Evolutionary conservation across 1,140 invertebrate species (phyloP), one percentile per base, ranked within the genome.

Genomic region (Nephila pilipes): DNA sequence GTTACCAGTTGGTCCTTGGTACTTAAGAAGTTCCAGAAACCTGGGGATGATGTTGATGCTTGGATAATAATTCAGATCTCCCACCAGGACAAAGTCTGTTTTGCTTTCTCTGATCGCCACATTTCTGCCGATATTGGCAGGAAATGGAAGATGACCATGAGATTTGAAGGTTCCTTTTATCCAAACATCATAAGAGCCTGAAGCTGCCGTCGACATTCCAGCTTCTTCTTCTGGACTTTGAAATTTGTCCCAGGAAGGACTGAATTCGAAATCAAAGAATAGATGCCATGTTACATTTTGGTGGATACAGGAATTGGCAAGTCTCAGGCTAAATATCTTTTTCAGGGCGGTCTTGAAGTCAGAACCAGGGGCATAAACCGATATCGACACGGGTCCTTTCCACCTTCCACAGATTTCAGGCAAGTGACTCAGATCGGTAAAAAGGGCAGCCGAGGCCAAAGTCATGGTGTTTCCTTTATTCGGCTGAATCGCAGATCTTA

Each of bases 311-410:
- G 63, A 2, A 57, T 93, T 89, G 20, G 65, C 65, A 20, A 93
- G 36, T 94, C 97, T 97, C 54, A 97, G 95, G 18, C 97, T 96
- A 57, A 96, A 95, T 79, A 97, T 96, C 46, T 97, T 95, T 94
- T 96, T 96, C 93, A 97, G 95, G 12, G 97, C 96, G 36, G 97
- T 94, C 79, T 96, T 96, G 88, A 97, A 96, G 94, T 98, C 97
- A 90, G 96, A 96, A 46, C 97, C 97, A 0, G 97, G 97, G 16
- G 97, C 97, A 95, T 98, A 97, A 91, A 98, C 96, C 10, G 97
- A 97, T 65, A 98, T 95, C 94, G 97, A 97, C 25, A 98, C 96
- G 0, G 97, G 97, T 2, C 97, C 97, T 89, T 96, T 95, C 97
- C 97, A 97, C 25, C 95, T 95, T 95, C 98, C 97, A 94, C 98